These are phyloP conservation scores for mouse (Mus musculus) DNA, from an alignment of 2,113 vertebrate species.

Conservation along the genomic window GRCm39 chr9:29204001-29204500, in stretches of 20 bases:
- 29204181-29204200: not conserved
- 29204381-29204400: conserved; percentile 48
- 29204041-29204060: not conserved
- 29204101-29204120: not conserved
- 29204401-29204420: conserved; percentile 75
- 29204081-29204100: not conserved
- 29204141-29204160: not conserved
- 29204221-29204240: not conserved
- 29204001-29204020: fast-evolving
- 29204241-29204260: conserved; percentile 45
- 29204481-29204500: conserved; percentile 60
- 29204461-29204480: conserved; percentile 70
- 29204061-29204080: not conserved
- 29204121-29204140: not conserved
- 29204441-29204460: conserved; percentile 60
- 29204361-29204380: not conserved
- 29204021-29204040: not conserved
- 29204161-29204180: not conserved
- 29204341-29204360: not conserved
- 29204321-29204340: conserved; percentile 46
- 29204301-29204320: conserved; percentile 33
- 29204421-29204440: conserved; percentile 80
- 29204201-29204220: not conserved
- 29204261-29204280: conserved; percentile 47
- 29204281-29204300: conserved; percentile 25